These are phyloP conservation scores for Hydrotaea cyrtoneurina DNA, from an alignment of 2,888 invertebrate species.

Conservation along the genomic window DNA sequence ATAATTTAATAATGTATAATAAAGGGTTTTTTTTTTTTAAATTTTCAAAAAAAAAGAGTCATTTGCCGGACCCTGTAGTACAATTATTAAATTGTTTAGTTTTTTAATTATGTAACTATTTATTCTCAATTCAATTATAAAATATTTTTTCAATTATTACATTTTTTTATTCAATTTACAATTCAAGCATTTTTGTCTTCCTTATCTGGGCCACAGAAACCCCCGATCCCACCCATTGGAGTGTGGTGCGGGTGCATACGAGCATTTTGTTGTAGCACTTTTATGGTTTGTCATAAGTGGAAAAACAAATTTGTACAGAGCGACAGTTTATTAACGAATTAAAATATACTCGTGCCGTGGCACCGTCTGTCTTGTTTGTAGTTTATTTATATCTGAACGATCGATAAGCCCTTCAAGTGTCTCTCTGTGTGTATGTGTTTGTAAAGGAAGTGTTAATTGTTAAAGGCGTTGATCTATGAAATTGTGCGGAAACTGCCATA, in stretches of 20 bases:
- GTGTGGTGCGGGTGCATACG: not conserved
- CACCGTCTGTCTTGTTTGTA: not conserved
- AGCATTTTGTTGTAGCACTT: slow-evolving; percentile 21
- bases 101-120: too few relatives aligned
- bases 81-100: too few relatives aligned
- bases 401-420: not conserved
- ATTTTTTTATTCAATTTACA: too few relatives aligned
- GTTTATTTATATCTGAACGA: slow-evolving; percentile 12
- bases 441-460: slow-evolving; percentile 60
- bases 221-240: too few relatives aligned
- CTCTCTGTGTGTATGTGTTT: not conserved
- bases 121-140: too few relatives aligned
- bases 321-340: slow-evolving; percentile 9
- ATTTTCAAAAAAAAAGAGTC: too few relatives aligned
- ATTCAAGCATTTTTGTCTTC: too few relatives aligned
- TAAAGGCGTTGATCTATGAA: slow-evolving; percentile 60
- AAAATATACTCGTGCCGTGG: slow-evolving; percentile 11
- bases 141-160: too few relatives aligned
- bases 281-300: slow-evolving; percentile 37
- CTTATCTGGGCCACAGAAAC: too few relatives aligned
- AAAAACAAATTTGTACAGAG: slow-evolving; percentile 31
- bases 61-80: too few relatives aligned
- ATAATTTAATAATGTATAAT: too few relatives aligned
- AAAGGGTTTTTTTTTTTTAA: too few relatives aligned
- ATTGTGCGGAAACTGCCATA: slow-evolving; percentile 31